Base-by-base conservation (phyloP, 2,113 vertebrate genomes). In the Gila orcuttii region DNA sequence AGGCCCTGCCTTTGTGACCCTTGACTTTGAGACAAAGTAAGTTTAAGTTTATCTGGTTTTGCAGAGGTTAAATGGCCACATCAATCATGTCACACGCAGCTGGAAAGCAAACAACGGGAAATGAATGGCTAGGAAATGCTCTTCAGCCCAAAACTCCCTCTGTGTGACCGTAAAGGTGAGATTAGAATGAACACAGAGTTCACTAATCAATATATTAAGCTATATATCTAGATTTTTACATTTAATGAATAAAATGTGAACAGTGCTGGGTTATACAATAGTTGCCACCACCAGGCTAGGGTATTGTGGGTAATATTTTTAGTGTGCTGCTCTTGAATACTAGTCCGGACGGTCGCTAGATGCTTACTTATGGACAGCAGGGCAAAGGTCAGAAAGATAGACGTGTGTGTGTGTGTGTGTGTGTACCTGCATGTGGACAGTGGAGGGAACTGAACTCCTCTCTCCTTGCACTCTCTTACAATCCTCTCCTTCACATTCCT, bases 401-500 rank as follows among this genome's bases (percentile, higher is more conserved):
- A 45, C 1, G 4, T 28, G 55, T 62, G 52, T 52, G 39, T 52
- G 39, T 52, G 73, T 36, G 47, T 85, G 84, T 79, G 76, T 79
- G 62, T 64, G 19, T 85, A 99, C 98, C 98, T 98, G 96, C 98
- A 99, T 21, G 98, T 96, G 55, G 96, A 96, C 88, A 99, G 89
- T 2, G 98, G 97, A 50, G 95, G 88, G 93, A 99, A 99, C 87
- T 99, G 98, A 86, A 99, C 98, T 88, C 97, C 98, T 85, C 88
- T 98, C 83, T 99, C 97, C 95, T 99, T 99, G 93, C 98, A 99
- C 91, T 99, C 98, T 89, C 92, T 93, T 89, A 93, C 88, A 90
- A 99, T 97, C 90, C 98, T 95, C 85, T 97, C 97, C 89, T 99
- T 99, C 17, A 99, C 97, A 82, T 99, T 99, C 90, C 96, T 96